Conservation (phyloP, 2,113 vertebrate genomes). For the Gymnorhina tibicen region DNA sequence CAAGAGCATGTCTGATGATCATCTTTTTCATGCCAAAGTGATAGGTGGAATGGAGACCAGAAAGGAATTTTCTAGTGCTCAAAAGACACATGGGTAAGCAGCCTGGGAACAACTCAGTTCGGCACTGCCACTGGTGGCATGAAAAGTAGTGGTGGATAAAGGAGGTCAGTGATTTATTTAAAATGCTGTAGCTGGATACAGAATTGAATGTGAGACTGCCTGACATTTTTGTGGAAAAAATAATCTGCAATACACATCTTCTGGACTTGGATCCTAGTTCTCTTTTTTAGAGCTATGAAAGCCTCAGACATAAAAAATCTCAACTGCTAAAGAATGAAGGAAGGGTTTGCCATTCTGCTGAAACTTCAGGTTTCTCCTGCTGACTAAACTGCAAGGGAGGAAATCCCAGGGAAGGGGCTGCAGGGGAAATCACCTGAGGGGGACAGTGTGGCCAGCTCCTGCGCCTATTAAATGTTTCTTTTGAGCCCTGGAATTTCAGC, state of each 20-base stretch:
- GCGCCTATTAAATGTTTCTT: constrained; percentile 33
- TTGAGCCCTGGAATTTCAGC: constrained; percentile 70
- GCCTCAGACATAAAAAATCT: constrained; percentile 42
- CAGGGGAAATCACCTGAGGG: constrained; percentile 58
- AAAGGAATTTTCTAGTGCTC: neutral
- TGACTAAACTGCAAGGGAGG: neutral
- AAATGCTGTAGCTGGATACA: neutral
- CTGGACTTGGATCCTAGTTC: constrained; percentile 35
- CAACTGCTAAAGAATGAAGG: constrained; percentile 5
- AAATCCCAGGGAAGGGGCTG: constrained; percentile 56
- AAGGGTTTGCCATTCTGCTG: constrained; percentile 44
- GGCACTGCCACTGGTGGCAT: neutral
- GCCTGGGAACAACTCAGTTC: neutral
- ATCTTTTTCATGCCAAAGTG: neutral
- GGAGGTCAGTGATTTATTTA: neutral
- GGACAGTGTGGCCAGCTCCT: constrained; percentile 26
- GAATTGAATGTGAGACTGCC: neutral
- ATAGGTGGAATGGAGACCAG: neutral
- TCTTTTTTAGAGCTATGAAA: constrained; percentile 25
- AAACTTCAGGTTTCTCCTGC: constrained; percentile 53
- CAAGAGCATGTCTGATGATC: neutral
- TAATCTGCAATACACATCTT: constrained; percentile 54
- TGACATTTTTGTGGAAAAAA: constrained; percentile 47
- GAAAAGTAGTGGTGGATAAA: neutral
- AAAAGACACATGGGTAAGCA: neutral